Evolutionary conservation across 2,888 invertebrate species (phyloP), one percentile per base, ranked within the genome.

Genomic region (Acanthacorydalis orientalis): DNA sequence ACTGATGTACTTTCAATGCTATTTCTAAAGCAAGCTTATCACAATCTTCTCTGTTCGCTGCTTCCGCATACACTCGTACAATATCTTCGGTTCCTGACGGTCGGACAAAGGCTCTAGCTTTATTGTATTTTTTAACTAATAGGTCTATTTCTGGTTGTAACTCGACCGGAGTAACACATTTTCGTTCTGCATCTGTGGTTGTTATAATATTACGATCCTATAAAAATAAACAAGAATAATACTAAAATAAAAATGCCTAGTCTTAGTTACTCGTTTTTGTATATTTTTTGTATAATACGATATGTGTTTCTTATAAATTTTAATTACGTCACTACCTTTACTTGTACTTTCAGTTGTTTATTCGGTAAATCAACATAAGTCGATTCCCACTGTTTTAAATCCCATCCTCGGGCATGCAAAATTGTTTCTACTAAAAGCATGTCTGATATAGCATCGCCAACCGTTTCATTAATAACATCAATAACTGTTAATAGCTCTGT

Each of bases 41-140:
- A 34, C 58, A 59, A 46, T 80, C 78, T 59, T 73, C 68, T 58
- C 77, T 73, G 4, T 84, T 83, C 23, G 81, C 77, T 2, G 92
- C 91, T 67, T 99, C 98, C 0, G 95, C 92, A 65, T 97, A 99
- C 0, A 99, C 85, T 51, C 98, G 72, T 2, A 98, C 86, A 10
- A 96, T 74, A 64, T 98, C 93, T 68, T 99, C 98, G 0, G 98
- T 98, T 8, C 98, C 98, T 0, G 97, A 97, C 0, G 98, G 84
- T 43, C 96, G 74, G 0, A 95, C 92, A 69, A 98, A 97, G 4
- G 92, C 74, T 46, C 97, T 71, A 0, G 83, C 91, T 53, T 74
- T 72, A 6, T 68, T 65, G 63, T 83, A 88, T 45, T 75, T 73
- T 0, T 70, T 59, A 6, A 86, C 85, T 1, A 85, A 61, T 46